Conservation (phyloP, 2,113 vertebrate genomes). For the Trachemys scripta region DNA sequence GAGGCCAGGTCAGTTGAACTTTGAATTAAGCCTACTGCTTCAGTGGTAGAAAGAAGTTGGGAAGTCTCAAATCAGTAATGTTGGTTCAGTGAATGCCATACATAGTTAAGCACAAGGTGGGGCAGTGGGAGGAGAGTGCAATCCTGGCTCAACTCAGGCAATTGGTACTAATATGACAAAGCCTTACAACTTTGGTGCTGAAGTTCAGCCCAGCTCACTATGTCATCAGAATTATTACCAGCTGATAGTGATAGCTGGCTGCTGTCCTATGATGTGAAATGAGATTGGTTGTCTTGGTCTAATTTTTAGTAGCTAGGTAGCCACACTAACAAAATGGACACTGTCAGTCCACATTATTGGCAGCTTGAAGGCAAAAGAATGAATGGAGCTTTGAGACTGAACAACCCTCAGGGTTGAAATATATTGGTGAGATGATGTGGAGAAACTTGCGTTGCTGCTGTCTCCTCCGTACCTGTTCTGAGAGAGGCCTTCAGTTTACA, state of each 20-base stretch:
- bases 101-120: neutral
- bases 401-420: neutral
- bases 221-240: neutral
- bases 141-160: neutral
- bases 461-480: neutral
- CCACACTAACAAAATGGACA: neutral
- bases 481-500: neutral
- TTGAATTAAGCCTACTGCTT: rapidly evolving
- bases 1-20: neutral
- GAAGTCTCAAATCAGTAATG: neutral
- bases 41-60: neutral
- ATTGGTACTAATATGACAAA: neutral
- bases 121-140: neutral
- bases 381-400: neutral
- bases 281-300: neutral
- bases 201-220: neutral
- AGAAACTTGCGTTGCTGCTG: rapidly evolving
- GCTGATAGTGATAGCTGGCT: neutral
- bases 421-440: neutral
- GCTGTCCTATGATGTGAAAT: neutral
- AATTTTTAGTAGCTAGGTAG: neutral
- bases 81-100: neutral
- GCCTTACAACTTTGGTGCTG: neutral
- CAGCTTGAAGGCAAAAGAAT: neutral
- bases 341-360: neutral